These are phyloP conservation scores for Takifugu ocellatus DNA, from an alignment of 2,797 vertebrate genomes.

Conservation along the genomic window DNA sequence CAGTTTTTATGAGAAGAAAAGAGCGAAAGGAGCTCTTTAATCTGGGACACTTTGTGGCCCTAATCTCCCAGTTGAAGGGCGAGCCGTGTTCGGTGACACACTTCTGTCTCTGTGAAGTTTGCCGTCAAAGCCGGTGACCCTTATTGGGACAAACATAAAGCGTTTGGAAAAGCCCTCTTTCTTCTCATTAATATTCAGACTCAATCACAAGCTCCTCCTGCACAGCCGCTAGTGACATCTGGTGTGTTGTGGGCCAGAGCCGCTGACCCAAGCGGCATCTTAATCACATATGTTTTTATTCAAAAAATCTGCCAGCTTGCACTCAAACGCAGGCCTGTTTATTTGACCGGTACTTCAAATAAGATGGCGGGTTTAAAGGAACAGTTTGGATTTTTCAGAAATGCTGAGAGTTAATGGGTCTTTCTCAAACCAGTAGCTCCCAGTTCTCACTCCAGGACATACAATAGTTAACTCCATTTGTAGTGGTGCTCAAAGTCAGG, in stretches of 20 bases:
- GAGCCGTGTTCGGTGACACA: conserved; percentile 45
- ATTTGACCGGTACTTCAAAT: conserved; percentile 1
- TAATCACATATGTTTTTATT: conserved; percentile 54
- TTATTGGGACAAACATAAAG: conserved; percentile 40
- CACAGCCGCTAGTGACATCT: conserved; percentile 53
- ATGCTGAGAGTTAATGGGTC: not conserved
- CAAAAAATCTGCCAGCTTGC: conserved; percentile 32
- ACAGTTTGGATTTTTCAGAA: not conserved
- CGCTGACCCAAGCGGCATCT: conserved; percentile 35
- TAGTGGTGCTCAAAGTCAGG: no score
- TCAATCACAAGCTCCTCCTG: conserved; percentile 39
- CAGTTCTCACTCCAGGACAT: no score
- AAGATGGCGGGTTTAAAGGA: conserved; percentile 3
- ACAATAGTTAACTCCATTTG: no score
- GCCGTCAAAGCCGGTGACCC: conserved; percentile 37
- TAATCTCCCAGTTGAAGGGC: conserved; percentile 57
- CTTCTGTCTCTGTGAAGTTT: conserved; percentile 53
- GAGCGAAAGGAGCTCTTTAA: conserved; percentile 40
- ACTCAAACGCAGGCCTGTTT: conserved; percentile 3
- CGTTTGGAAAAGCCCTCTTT: conserved; percentile 39
- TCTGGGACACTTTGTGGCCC: conserved; percentile 49
- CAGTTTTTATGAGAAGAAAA: not conserved
- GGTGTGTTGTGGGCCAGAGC: conserved; percentile 32
- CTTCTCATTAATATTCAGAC: conserved; percentile 60
- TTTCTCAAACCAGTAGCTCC: no score